phyloP scores from a whole-genome alignment of 2,113 vertebrate species.

The Cairina moschata region DNA sequence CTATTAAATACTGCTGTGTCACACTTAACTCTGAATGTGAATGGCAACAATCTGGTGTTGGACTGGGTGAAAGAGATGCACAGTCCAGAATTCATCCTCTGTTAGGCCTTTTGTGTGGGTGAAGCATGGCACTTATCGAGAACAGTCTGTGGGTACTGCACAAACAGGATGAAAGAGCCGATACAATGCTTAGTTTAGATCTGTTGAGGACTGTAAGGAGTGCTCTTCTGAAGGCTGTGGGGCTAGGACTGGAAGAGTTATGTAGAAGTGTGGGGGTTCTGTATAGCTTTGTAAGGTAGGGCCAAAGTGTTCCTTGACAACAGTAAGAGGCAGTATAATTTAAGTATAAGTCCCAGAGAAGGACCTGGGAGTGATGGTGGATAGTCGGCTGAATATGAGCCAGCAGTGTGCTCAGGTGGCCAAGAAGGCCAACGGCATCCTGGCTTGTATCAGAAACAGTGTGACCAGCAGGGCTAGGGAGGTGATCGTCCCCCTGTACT shows the following conservation, averaged over 20 bases:
- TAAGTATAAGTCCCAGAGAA: no score
- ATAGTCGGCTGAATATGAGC: no score
- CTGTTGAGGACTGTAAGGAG: neutral
- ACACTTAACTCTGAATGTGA: neutral
- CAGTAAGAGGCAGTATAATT: neutral
- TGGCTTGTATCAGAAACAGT: no score
- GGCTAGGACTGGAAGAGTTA: neutral
- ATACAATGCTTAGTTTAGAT: neutral
- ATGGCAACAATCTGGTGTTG: neutral
- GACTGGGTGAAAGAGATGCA: neutral
- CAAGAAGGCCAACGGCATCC: no score
- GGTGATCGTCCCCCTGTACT: no score
- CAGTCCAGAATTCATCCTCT: neutral
- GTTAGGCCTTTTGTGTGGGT: slow-evolving; percentile 32
- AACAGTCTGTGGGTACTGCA: neutral
- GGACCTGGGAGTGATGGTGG: no score
- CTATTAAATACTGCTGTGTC: neutral
- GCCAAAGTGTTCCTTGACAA: neutral
- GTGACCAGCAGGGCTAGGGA: no score
- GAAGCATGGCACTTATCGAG: neutral
- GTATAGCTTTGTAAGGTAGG: neutral
- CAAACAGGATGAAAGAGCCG: neutral
- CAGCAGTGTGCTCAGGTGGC: no score
- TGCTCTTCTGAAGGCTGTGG: neutral
- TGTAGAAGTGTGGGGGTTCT: accelerated